These are phyloP conservation scores for Poicephalus meyeri DNA, from an alignment of 2,113 vertebrate species.

Conservation along the genomic window DNA sequence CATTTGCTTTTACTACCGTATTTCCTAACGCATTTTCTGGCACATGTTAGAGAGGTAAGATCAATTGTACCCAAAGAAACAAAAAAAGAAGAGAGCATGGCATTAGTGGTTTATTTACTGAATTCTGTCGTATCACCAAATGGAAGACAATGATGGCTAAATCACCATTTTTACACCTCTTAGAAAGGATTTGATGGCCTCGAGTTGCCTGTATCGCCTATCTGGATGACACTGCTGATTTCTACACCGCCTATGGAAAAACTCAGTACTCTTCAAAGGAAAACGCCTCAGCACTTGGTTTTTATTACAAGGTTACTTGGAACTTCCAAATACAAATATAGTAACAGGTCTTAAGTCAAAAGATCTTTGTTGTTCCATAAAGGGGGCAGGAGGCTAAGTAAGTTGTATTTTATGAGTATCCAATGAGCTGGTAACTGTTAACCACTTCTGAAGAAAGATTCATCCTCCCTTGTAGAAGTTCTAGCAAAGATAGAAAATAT, in stretches of 20 bases:
- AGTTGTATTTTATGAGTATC: conserved; percentile 46
- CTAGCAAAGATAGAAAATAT: conserved; percentile 98
- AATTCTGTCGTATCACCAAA: conserved; percentile 64
- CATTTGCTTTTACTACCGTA: background rate
- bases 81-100: conserved; percentile 37
- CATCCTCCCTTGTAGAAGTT: conserved; percentile 83
- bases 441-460: conserved; percentile 87
- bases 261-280: conserved; percentile 6
- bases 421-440: conserved; percentile 79
- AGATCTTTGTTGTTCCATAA: conserved; percentile 49
- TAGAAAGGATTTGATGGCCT: conserved; percentile 16
- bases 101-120: conserved; percentile 59
- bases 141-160: conserved; percentile 82
- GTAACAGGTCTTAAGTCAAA: conserved; percentile 52
- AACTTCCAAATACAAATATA: conserved; percentile 44
- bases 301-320: conserved; percentile 37
- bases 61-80: conserved; percentile 51
- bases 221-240: background rate
- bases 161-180: conserved; percentile 27
- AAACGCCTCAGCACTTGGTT: conserved; percentile 11
- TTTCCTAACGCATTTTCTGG: conserved; percentile 55
- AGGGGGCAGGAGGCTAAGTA: conserved; percentile 43
- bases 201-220: background rate
- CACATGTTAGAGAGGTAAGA: conserved; percentile 68
- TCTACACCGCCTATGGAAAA: conserved; percentile 51